Evolutionary conservation across 2,113 vertebrate genomes (phyloP).

Genomic region (Azemiops feae): DNA sequence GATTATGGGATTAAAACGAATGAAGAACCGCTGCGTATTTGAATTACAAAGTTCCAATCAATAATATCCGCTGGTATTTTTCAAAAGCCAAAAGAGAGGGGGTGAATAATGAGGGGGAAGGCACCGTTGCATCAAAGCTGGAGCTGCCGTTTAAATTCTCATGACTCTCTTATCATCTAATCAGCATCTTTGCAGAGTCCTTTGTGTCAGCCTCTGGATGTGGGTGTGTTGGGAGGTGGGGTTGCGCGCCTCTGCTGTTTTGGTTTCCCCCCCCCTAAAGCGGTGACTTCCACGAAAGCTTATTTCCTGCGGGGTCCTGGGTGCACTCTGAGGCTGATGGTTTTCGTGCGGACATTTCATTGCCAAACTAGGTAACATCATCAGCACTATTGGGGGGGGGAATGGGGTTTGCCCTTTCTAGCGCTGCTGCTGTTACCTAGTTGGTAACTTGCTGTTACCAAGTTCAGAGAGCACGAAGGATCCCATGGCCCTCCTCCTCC

Average conservation of each 20-base stretch:
- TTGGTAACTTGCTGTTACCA: too few species aligned
- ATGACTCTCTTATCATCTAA: constrained; percentile 29
- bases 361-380: neutral
- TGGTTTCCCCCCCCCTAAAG: too few species aligned
- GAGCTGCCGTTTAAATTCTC: constrained; percentile 29
- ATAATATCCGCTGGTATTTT: constrained; percentile 61
- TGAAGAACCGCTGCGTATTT: constrained; percentile 52
- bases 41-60: constrained; percentile 66
- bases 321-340: too few species aligned
- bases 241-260: neutral
- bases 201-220: neutral
- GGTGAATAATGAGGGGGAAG: constrained; percentile 38
- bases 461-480: neutral
- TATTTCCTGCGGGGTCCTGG: neutral
- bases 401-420: neutral
- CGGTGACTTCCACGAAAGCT: neutral
- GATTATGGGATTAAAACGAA: constrained; percentile 78
- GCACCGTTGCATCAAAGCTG: neutral
- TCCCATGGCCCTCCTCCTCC: neutral
- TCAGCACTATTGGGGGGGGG: neutral
- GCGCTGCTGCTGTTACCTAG: neutral
- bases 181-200: constrained; percentile 9
- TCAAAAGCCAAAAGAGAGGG: constrained; percentile 49
- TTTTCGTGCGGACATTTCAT: too few species aligned
- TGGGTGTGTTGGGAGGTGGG: neutral